These are phyloP conservation scores for Temnothorax ravouxi DNA, from an alignment of 2,888 invertebrate species.

Conservation along the genomic window DNA sequence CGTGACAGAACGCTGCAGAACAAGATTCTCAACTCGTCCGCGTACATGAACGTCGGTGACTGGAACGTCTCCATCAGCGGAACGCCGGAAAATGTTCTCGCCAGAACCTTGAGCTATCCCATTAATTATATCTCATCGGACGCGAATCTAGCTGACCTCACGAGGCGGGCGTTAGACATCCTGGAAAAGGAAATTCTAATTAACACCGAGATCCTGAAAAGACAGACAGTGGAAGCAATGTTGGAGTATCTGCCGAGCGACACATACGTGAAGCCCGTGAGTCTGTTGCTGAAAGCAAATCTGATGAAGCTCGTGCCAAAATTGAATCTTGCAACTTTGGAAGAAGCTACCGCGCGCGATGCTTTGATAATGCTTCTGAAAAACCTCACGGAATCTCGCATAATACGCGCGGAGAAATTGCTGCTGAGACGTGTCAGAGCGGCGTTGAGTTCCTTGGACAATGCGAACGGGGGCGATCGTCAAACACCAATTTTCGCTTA, in stretches of 20 bases:
- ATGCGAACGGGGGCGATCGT: neutral
- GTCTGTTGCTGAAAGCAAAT: slow-evolving; percentile 39
- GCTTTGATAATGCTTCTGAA: slow-evolving; percentile 28
- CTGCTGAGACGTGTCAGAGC: slow-evolving; percentile 25
- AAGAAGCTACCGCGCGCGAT: neutral
- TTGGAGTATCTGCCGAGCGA: slow-evolving; percentile 36
- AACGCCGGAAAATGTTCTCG: slow-evolving; percentile 54
- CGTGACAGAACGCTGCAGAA: neutral
- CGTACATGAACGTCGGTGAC: slow-evolving; percentile 34
- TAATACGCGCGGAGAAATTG: slow-evolving; percentile 20
- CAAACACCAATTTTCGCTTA: slow-evolving; percentile 10
- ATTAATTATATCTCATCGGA: slow-evolving; percentile 25
- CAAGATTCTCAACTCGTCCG: neutral
- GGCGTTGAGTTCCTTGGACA: slow-evolving; percentile 5
- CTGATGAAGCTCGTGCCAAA: slow-evolving; percentile 32
- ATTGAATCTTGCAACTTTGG: slow-evolving; percentile 19
- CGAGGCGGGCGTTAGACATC: neutral
- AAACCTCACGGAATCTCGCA: neutral
- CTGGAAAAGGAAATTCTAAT: neutral
- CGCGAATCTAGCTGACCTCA: neutral
- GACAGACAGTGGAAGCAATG: slow-evolving; percentile 37
- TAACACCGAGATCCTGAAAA: slow-evolving; percentile 30
- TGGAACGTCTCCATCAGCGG: slow-evolving; percentile 54
- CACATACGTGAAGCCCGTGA: slow-evolving; percentile 39
- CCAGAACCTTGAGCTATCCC: slow-evolving; percentile 39